Base-by-base conservation (phyloP, 2,888 invertebrate species). In the Noctua janthina region DNA sequence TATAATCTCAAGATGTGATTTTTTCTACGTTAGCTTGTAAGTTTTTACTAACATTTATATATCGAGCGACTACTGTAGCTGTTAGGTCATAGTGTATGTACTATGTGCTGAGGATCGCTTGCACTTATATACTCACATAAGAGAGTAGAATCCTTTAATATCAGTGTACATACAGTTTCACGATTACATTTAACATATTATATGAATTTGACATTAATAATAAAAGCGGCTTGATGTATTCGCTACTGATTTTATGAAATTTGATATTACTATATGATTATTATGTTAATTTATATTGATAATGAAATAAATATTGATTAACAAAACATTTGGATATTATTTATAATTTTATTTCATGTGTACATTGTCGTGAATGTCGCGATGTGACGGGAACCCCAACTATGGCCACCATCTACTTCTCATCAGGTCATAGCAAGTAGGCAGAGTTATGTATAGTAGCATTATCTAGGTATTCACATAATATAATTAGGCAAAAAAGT, bases 1-100 rank as follows among this genome's bases (percentile, higher is more conserved):
- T 94, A 89, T 95, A 95, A 96, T 96, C 95, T 96, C 96, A 95
- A 96, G 94, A 95, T 96, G 96, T 96, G 96, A 96, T 96, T 96
- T 95, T 93, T 94, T 94, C 93, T 94, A 94, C 93, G 93, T 91
- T 96, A 96, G 95, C 87, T 87, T 84, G 88, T 95, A 96, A 96
- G 96, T 92, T 90, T 90, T 69, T 77, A 95, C 95, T 96, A 96
- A 96, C 95, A 91, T 85, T 90, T 87, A 87, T 91, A 89, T 90
- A 89, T 83, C 89, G 91, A 92, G 86, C 89, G 88, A 89, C 81
- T 83, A 86, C 90, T 84, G 8, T 64, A 64, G 64, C 64, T 35
- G 87, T 78, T 92, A 93, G 93, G 92, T 91, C 90, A 87, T 93
- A 93, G 92, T 84, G 87, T 91, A 91, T 64, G 64, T 29, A 64